phyloP scores from a whole-genome alignment of 2,888 invertebrate species.

The Drosophila neotestacea region DNA sequence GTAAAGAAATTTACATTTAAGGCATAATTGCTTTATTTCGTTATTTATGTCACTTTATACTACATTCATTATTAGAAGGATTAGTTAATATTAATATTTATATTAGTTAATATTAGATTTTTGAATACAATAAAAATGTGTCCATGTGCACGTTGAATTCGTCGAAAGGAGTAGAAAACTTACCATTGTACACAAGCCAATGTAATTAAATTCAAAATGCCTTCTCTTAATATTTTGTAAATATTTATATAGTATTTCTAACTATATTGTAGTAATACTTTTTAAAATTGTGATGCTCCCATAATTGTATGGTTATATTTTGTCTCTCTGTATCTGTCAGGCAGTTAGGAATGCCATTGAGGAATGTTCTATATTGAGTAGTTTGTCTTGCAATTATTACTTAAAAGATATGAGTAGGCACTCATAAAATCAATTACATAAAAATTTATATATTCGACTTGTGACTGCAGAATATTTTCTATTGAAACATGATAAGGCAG shows the following conservation, averaged over 20 bases:
- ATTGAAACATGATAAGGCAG: slow-evolving; percentile 21
- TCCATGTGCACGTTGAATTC: neutral
- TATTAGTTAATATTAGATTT: neutral
- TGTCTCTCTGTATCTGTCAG: slow-evolving; percentile 6
- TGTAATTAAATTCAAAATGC: neutral
- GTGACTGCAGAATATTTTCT: slow-evolving; percentile 12
- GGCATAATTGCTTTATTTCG: neutral
- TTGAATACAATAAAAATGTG: neutral
- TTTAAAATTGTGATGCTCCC: slow-evolving; percentile 4
- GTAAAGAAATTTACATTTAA: neutral
- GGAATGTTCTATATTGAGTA: neutral
- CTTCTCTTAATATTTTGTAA: neutral
- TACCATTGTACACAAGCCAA: slow-evolving; percentile 5
- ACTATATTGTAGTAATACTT: slow-evolving; percentile 48
- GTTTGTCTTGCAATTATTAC: neutral
- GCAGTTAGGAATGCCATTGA: slow-evolving; percentile 24
- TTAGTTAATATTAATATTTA: slow-evolving; percentile 15
- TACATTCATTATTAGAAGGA: slow-evolving; percentile 29
- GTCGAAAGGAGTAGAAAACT: neutral
- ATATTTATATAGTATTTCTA: slow-evolving; percentile 11
- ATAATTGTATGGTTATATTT: neutral
- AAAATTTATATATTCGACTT: slow-evolving; percentile 13
- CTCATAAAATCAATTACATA: slow-evolving; percentile 4
- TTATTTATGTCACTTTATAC: slow-evolving; percentile 1
- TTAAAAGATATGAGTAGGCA: neutral